phyloP scores from a whole-genome alignment of 2,797 vertebrate genomes.

The Nannoperca australis region DNA sequence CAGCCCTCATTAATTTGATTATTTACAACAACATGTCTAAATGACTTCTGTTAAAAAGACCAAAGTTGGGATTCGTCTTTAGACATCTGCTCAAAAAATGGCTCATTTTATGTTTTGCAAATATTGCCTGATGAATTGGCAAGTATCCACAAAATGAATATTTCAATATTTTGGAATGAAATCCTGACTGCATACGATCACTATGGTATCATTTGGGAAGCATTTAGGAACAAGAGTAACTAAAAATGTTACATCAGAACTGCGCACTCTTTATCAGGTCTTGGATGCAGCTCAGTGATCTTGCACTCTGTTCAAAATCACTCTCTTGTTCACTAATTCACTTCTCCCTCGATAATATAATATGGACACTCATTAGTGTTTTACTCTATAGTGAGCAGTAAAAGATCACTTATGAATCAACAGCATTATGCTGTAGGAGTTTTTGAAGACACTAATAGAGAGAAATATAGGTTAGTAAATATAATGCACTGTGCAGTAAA shows the following conservation, averaged over 20 bases:
- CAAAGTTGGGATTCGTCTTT: not conserved
- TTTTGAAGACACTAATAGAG: not conserved
- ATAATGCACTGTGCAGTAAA: not conserved
- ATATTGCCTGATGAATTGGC: not conserved
- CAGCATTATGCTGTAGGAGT: not conserved
- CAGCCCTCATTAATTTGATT: conserved; percentile 1
- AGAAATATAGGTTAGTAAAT: not conserved
- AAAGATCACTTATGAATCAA: not conserved
- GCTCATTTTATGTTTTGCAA: not conserved
- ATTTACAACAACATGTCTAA: not conserved
- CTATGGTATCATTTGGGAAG: not conserved
- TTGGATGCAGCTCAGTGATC: no score
- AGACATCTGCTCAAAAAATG: conserved; percentile 8
- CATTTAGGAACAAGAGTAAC: no score
- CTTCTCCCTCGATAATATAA: not conserved
- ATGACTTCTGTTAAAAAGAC: not conserved
- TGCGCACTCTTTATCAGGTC: no score
- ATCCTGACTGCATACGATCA: not conserved
- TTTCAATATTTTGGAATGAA: not conserved
- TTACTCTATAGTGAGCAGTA: not conserved
- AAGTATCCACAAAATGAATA: not conserved
- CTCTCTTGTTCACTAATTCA: not conserved
- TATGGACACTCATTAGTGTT: not conserved
- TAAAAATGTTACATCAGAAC: not conserved
- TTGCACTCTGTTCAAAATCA: not conserved